These are phyloP conservation scores for Cettia cetti DNA, from an alignment of 2,113 vertebrate species.

Conservation along the genomic window DNA sequence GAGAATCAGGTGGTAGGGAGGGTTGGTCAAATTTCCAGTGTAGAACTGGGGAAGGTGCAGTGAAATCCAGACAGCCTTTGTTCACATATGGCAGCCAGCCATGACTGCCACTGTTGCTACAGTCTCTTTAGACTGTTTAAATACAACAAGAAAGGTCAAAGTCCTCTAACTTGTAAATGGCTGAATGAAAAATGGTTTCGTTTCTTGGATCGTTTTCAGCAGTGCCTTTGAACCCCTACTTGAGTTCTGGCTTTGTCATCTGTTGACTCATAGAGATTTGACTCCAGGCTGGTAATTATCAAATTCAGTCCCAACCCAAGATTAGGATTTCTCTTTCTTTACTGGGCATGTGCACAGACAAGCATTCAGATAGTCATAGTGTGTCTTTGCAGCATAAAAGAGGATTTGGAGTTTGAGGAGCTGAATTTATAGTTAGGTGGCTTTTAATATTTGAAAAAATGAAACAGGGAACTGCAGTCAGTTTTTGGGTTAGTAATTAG, in stretches of 20 bases:
- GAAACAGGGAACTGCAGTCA: neutral
- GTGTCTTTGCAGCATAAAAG: neutral
- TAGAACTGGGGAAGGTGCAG: neutral
- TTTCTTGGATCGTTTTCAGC: conserved; percentile 43
- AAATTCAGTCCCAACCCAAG: neutral
- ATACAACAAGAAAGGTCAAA: conserved; percentile 19
- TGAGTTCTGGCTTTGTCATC: neutral
- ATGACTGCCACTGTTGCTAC: neutral
- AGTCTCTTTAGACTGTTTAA: neutral
- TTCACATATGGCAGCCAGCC: neutral
- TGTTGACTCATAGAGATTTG: neutral
- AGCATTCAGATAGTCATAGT: neutral
- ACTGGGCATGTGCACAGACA: neutral
- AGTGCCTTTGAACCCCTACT: conserved; percentile 16
- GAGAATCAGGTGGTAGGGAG: neutral
- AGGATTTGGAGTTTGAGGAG: neutral
- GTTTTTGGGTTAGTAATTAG: neutral
- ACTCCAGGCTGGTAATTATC: conserved; percentile 1
- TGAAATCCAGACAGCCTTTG: neutral
- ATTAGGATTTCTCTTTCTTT: neutral
- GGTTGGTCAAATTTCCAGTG: neutral
- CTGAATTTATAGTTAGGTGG: neutral
- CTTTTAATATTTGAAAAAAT: neutral
- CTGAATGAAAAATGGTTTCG: conserved; percentile 31
- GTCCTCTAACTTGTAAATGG: conserved; percentile 26